Evolutionary conservation across 2,797 vertebrate genomes (phyloP).

Genomic region (Halcyon badia): DNA sequence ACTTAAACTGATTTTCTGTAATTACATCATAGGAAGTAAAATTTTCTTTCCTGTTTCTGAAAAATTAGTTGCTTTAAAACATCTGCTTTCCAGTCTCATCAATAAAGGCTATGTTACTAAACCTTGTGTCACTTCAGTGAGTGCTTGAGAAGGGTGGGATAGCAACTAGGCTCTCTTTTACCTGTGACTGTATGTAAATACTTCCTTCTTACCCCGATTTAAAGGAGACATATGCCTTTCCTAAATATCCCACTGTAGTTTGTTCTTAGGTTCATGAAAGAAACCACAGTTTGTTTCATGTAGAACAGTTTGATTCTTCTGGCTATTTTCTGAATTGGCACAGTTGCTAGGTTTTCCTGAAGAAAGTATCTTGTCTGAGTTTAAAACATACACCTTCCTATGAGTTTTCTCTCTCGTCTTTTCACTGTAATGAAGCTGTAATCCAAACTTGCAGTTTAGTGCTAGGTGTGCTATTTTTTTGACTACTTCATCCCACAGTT

Average conservation of each 20-base stretch:
- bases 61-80: constrained; percentile 34
- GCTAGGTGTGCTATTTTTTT: neutral
- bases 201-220: neutral
- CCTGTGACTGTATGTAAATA: neutral
- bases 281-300: neutral
- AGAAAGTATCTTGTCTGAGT: neutral
- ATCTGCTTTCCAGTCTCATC: constrained; percentile 2
- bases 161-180: neutral
- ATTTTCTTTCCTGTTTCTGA: constrained; percentile 6
- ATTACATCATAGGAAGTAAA: neutral
- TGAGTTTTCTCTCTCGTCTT: neutral
- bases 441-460: neutral
- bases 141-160: neutral
- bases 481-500: neutral
- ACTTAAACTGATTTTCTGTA: neutral
- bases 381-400: neutral
- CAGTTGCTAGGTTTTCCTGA: neutral
- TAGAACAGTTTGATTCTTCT: neutral
- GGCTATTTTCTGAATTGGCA: neutral
- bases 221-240: neutral
- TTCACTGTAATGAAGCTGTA: neutral
- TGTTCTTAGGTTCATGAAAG: neutral
- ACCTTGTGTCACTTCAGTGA: neutral
- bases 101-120: constrained; percentile 62
- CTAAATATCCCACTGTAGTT: neutral